A percentile compares a stretch with the other conserved stretches of the same genome.
phyloP scores from a whole-genome alignment of 1,140 invertebrate species.

The Aphelinus certus region DNA sequence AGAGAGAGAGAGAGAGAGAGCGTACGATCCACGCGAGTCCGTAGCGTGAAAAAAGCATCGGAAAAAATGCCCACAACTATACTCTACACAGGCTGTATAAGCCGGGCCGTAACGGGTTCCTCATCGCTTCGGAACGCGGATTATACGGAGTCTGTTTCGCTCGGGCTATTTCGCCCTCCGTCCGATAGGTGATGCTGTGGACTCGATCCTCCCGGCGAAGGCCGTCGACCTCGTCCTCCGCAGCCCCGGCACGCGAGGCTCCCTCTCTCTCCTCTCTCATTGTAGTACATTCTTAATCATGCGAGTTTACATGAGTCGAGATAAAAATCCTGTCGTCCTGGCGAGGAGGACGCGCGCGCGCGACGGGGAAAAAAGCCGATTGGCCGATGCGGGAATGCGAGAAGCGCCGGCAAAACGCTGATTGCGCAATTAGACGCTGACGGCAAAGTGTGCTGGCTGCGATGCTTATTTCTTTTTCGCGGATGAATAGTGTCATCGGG shows the following conservation, averaged over 20 bases:
- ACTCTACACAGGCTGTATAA: constrained; percentile 30
- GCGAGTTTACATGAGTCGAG: constrained; percentile 33
- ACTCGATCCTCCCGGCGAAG: constrained; percentile 55
- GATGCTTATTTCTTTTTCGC: neutral
- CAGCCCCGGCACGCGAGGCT: neutral
- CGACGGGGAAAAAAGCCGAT: neutral
- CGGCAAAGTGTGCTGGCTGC: no score
- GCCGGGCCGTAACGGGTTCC: constrained; percentile 48
- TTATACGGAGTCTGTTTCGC: constrained; percentile 38
- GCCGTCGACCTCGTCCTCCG: constrained; percentile 55
- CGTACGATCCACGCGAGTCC: no score
- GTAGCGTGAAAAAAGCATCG: neutral
- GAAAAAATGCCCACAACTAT: constrained; percentile 17
- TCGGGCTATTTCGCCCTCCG: constrained; percentile 51
- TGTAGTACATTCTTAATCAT: constrained; percentile 52
- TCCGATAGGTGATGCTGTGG: constrained; percentile 63
- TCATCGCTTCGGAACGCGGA: constrained; percentile 54
- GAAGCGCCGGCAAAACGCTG: neutral
- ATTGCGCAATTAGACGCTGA: constrained; percentile 9
- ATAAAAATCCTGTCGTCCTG: constrained; percentile 29
- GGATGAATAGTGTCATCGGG: neutral
- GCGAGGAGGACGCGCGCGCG: neutral
- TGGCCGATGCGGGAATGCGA: neutral
- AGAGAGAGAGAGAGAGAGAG: no score
- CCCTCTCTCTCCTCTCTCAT: constrained; percentile 40